These are phyloP conservation scores for Anguilla obscura DNA, from an alignment of 2,797 vertebrate genomes.

Conservation along the genomic window DNA sequence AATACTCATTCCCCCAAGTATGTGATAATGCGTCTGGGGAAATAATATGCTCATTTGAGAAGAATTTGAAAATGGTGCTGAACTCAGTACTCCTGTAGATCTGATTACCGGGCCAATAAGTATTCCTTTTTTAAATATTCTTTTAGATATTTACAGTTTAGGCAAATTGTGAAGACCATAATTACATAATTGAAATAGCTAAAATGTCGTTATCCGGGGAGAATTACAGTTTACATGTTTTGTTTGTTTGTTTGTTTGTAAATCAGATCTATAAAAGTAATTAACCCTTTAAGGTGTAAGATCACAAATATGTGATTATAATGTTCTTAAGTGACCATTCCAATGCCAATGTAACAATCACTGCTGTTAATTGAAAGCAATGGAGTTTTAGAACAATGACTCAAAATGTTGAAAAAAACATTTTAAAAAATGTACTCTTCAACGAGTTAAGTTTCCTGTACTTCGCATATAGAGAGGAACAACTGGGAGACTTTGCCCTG, in stretches of 20 bases:
- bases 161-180: not conserved
- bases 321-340: too few relatives aligned
- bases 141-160: not conserved
- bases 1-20: not conserved
- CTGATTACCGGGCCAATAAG: not conserved
- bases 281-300: too few relatives aligned
- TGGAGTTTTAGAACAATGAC: too few relatives aligned
- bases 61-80: not conserved
- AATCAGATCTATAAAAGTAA: not conserved
- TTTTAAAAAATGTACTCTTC: too few relatives aligned
- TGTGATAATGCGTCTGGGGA: not conserved
- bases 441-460: not conserved
- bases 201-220: not conserved
- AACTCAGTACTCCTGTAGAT: not conserved
- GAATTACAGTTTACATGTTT: not conserved
- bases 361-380: too few relatives aligned
- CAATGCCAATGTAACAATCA: too few relatives aligned
- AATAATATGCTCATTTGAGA: not conserved
- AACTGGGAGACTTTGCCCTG: too few relatives aligned
- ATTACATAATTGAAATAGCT: not conserved
- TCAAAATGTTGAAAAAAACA: too few relatives aligned
- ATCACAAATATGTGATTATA: too few relatives aligned
- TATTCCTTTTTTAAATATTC: not conserved
- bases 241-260: not conserved
- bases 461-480: too few relatives aligned